Evolutionary conservation across 1,140 invertebrate genomes (phyloP), one percentile per base, ranked within the genome.

Genomic region (Conus ventricosus): DNA sequence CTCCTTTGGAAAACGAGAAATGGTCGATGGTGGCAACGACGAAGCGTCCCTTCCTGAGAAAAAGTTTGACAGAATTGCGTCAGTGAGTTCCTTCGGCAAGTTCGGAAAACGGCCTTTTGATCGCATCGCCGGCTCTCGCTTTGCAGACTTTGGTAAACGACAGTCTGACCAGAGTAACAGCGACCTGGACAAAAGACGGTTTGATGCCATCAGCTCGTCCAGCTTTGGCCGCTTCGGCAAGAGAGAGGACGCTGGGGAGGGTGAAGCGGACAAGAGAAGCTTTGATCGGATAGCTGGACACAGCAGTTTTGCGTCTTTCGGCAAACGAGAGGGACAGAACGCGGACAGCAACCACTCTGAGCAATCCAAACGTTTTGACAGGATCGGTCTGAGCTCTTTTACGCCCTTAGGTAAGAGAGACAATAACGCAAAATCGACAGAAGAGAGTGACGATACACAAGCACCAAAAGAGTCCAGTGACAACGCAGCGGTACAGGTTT

Each of bases 1-100:
- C 25, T 67, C 27, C 10, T 85, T 85, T 71, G 84, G 84, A 8
- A 85, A 85, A 71, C 57, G 84, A 51, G 8, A 81, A 6, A 27
- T 55, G 20, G 55, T 51, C 81, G 8, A n/a, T 13, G 11, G 17
- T 11, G 60, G 11, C 60, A 20, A 63, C 60, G 17, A 63, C 17
- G 60, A 63, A 13, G 60, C 11, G 17, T 63, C 17, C 11, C 60
- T 13, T 11, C 17, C 60, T 4, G 60, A 86, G 71, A 51, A 51
- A 86, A 23, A 23, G 10, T 85, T 85, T 71, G 84, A 86, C 63
- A 75, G 84, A 86, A 86, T 86, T 54, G 84, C 27, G 2, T 27
- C 25, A 15, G 10, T 39, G 51, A 86, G 67, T 17, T 83, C 84
- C 11, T 86, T 86, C 63, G 84, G 27, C 20, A 76, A 51, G 51